Evolutionary conservation across 2,113 vertebrate species (phyloP), one percentile per base, ranked within the genome.

Genomic region (Meleagris gallopavo): DNA sequence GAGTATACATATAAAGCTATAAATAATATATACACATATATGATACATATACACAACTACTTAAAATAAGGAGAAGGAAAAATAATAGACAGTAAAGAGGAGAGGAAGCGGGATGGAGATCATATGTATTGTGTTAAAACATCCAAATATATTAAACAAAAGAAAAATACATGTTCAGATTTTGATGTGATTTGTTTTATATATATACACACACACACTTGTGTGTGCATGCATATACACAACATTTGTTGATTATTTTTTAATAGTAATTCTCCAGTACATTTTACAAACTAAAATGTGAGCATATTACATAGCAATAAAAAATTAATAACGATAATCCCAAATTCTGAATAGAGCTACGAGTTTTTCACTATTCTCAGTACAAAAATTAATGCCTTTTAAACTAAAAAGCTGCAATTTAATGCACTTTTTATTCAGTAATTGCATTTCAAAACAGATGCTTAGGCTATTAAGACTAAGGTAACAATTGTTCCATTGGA

Each of bases 111-210:
- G 32, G 43, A 89, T 21, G 65, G 60, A 80, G 87, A 95, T 62
- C 74, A 21, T 36, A 36, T 58, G 61, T 84, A 76, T 71, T 88
- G 74, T 71, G 80, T 88, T 78, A 75, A 91, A 95, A 95, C 82
- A 97, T 58, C 43, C 50, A 90, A 94, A 89, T 20, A 95, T 84
- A 88, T 82, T 75, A 79, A 96, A 88, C 32, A 48, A 89, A 96
- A 96, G 91, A 72, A 90, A 96, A 96, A 95, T 82, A 70, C 21
- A 70, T 75, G 86, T 94, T 90, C 8, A 13, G 41, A 91, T 78
- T 96, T 78, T 30, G 52, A 88, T 81, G 93, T 74, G 74, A 96
- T 93, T 95, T 96, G 73, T 70, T 96, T 90, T 77, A 88, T 32
- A 52, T 10, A 40, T 40, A 40, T 16, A 32, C 3, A 55, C 7